Percentiles rank a stretch among this genome's conserved stretches.
Conservation (phyloP, 2,797 vertebrate genomes). For the Podarcis lilfordi region DNA sequence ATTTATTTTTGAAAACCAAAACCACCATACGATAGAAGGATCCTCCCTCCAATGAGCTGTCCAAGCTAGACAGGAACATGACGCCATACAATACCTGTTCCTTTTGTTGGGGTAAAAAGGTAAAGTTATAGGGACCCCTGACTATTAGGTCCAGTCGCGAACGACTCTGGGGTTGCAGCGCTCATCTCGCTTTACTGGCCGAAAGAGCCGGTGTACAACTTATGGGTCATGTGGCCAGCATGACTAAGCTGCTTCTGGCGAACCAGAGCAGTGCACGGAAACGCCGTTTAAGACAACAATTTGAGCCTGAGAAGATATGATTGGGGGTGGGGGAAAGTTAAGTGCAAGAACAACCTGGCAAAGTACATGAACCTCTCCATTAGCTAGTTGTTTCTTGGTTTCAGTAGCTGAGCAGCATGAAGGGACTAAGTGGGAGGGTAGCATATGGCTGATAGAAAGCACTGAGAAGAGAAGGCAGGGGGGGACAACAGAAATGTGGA, state of each 20-base stretch:
- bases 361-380: neutral
- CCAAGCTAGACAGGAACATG: neutral
- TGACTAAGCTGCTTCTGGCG: no score
- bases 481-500: neutral
- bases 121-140: neutral
- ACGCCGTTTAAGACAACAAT: no score
- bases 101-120: neutral
- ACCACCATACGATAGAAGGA: neutral
- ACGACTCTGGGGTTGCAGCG: no score
- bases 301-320: no score
- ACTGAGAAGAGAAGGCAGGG: neutral
- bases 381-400: neutral
- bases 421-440: no score
- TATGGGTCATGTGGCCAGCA: no score
- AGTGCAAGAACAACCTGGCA: neutral
- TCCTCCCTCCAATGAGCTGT: neutral
- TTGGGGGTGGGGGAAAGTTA: neutral
- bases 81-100: neutral
- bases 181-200: no score
- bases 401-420: neutral
- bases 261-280: no score
- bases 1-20: no score
- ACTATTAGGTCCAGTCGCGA: no score
- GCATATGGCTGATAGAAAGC: neutral
- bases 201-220: no score